These are phyloP conservation scores for Trichoplusia ni DNA, from an alignment of 1,140 invertebrate species.

Conservation along the genomic window DNA sequence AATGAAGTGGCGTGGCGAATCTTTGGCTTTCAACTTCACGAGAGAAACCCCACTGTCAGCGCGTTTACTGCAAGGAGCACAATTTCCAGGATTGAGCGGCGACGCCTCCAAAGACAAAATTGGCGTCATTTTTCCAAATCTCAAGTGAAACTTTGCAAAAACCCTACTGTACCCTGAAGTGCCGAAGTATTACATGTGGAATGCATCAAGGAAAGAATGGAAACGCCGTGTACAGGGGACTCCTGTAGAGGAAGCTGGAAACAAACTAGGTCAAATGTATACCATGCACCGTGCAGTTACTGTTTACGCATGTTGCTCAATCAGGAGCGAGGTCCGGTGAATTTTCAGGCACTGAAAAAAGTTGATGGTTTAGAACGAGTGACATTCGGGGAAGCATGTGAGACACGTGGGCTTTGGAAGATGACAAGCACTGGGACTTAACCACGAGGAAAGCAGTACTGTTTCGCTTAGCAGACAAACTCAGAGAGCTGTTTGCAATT, in stretches of 20 bases:
- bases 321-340: too few species aligned
- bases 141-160: neutral
- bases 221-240: too few species aligned
- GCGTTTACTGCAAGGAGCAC: neutral
- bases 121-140: neutral
- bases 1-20: neutral
- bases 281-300: too few species aligned
- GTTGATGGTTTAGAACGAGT: conserved; percentile 33
- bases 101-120: neutral
- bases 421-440: conserved; percentile 35
- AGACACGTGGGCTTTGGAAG: conserved; percentile 28
- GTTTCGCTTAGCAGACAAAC: conserved; percentile 29
- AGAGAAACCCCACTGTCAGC: neutral
- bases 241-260: too few species aligned
- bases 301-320: too few species aligned
- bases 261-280: too few species aligned
- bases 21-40: neutral
- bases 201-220: neutral
- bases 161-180: neutral
- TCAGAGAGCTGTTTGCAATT: conserved; percentile 32
- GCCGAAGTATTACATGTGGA: neutral
- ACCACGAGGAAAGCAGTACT: conserved; percentile 36
- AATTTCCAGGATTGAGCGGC: neutral
- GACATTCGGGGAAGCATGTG: conserved; percentile 32
- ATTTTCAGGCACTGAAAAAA: conserved; percentile 32